These are phyloP conservation scores for Eurois occulta DNA, from an alignment of 2,888 invertebrate species.

Conservation along the genomic window DNA sequence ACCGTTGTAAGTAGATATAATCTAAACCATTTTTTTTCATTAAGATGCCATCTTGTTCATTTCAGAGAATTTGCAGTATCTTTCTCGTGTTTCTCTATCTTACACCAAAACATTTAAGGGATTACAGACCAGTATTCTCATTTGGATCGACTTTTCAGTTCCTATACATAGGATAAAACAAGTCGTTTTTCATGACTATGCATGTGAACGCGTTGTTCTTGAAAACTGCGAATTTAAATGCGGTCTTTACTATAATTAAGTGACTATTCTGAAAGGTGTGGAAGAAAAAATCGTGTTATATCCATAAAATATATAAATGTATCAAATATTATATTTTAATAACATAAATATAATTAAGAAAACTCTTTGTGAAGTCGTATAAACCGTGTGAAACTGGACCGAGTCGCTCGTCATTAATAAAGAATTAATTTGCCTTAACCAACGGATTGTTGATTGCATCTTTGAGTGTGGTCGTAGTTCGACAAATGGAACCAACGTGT, in stretches of 20 bases:
- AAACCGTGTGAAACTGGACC: background rate
- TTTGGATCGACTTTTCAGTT: no score
- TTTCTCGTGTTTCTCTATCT: background rate
- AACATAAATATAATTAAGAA: background rate
- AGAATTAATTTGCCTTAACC: background rate
- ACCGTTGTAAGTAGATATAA: background rate
- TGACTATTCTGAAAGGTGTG: background rate
- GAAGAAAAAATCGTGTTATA: no score
- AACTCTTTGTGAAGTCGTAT: background rate
- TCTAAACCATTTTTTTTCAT: background rate
- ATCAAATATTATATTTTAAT: background rate
- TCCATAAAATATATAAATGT: no score
- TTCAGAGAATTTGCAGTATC: background rate
- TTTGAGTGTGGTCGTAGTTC: constrained; percentile 23
- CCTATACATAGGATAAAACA: no score
- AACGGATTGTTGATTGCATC: constrained; percentile 13
- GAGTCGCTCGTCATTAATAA: background rate
- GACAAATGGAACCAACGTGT: constrained; percentile 30
- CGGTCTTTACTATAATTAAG: background rate
- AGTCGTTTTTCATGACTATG: no score
- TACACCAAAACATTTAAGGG: background rate
- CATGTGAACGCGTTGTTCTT: background rate
- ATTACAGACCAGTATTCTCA: background rate
- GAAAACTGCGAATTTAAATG: background rate
- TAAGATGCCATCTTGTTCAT: background rate